Percentiles rank a stretch among this genome's conserved stretches.
phyloP scores from a whole-genome alignment of 2,113 vertebrate genomes.

The Antechinus flavipes region DNA sequence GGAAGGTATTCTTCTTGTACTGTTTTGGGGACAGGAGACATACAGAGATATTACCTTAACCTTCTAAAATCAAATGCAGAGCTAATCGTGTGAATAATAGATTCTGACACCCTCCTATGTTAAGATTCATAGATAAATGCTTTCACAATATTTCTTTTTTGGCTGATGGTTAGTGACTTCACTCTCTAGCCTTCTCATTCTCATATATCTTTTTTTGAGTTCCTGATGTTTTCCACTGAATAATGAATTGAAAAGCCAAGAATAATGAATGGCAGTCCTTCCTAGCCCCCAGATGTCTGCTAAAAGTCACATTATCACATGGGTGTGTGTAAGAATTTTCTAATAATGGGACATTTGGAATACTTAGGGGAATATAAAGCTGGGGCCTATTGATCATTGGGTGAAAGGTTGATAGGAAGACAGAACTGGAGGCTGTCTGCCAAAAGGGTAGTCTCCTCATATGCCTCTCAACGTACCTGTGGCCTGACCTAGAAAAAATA shows the following conservation, averaged over 20 bases:
- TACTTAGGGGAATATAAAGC: background rate
- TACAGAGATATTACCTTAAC: background rate
- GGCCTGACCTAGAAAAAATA: background rate
- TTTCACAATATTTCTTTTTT: background rate
- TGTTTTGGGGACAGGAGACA: background rate
- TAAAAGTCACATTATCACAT: background rate
- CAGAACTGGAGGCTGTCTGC: background rate
- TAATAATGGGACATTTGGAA: background rate
- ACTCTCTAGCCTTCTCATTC: background rate
- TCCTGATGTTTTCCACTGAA: background rate
- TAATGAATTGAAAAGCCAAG: background rate
- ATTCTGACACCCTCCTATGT: background rate
- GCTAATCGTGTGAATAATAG: background rate
- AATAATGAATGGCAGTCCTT: background rate
- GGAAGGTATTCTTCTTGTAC: slow-evolving; percentile 38
- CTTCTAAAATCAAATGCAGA: background rate
- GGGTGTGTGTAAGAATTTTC: background rate
- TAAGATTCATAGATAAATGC: background rate
- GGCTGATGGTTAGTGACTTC: background rate
- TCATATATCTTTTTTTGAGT: background rate
- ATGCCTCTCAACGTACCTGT: background rate
- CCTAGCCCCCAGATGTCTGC: background rate
- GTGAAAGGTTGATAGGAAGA: background rate
- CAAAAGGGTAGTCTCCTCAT: background rate
- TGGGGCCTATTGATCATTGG: background rate